A percentile compares a stretch with the other conserved stretches of the same genome.
These are phyloP conservation scores for Epiblema foenella DNA, from an alignment of 2,888 invertebrate genomes.

Conservation along the genomic window DNA sequence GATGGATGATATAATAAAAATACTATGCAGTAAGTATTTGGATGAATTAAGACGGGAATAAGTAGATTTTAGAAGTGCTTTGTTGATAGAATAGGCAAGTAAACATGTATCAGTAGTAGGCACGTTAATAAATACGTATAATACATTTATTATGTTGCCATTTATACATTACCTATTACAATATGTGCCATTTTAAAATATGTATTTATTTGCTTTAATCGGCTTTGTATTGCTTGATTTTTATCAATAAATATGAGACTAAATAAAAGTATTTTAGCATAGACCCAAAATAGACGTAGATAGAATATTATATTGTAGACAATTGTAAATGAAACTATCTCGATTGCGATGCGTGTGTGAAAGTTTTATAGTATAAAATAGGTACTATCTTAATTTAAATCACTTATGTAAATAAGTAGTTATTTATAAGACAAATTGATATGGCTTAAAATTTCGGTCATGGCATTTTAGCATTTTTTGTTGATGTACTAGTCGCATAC, in stretches of 20 bases:
- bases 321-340: slow-evolving; percentile 19
- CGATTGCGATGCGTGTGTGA: slow-evolving; percentile 24
- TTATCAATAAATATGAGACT: slow-evolving; percentile 9
- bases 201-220: not conserved
- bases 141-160: not conserved
- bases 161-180: not conserved
- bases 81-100: not conserved
- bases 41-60: slow-evolving; percentile 5
- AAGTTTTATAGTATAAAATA: slow-evolving; percentile 19
- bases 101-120: not conserved
- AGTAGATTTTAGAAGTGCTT: not conserved
- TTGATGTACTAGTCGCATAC: no score
- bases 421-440: not conserved
- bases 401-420: slow-evolving; percentile 26
- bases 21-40: not conserved
- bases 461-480: slow-evolving; percentile 12
- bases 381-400: not conserved
- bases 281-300: not conserved
- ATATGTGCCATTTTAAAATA: not conserved
- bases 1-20: slow-evolving; percentile 37
- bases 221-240: not conserved
- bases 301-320: slow-evolving; percentile 14
- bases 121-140: not conserved
- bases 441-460: not conserved
- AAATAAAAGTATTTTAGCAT: not conserved